Conservation (phyloP, 1,140 invertebrate genomes). For the Nasonia longicornis region DNA sequence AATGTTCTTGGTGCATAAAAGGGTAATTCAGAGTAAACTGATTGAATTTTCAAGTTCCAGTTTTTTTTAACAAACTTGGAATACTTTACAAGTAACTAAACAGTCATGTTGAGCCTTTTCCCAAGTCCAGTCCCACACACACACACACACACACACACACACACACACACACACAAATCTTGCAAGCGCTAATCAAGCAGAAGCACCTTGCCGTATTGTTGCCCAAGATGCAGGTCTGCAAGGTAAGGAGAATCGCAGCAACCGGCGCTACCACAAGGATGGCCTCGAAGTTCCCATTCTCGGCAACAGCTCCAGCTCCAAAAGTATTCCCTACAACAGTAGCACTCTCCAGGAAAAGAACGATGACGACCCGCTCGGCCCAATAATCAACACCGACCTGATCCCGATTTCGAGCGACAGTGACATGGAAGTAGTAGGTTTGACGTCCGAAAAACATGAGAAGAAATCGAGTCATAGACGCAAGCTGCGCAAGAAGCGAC, state of each 20-base stretch:
- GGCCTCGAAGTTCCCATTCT: not conserved
- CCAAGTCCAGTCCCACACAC: not conserved
- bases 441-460: constrained; percentile 54
- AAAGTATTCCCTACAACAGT: constrained; percentile 45
- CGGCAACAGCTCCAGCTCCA: not conserved
- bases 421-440: constrained; percentile 64
- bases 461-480: constrained; percentile 39
- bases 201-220: constrained; percentile 57
- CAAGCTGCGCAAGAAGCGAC: constrained; percentile 28
- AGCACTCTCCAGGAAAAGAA: constrained; percentile 61
- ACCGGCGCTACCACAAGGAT: constrained; percentile 52
- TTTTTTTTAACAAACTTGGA: too few relatives aligned
- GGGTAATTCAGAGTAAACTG: too few relatives aligned
- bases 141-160: not conserved
- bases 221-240: constrained; percentile 63
- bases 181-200: constrained; percentile 50
- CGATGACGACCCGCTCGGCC: constrained; percentile 43
- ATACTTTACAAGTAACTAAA: constrained; percentile 4
- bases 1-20: not conserved
- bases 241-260: constrained; percentile 64
- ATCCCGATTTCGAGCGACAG: constrained; percentile 66
- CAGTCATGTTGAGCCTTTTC: not conserved
- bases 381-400: constrained; percentile 49
- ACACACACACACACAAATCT: not conserved
- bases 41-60: too few relatives aligned